Conservation (phyloP, 2,113 vertebrate species). For the Campylomormyrus numenius region DNA sequence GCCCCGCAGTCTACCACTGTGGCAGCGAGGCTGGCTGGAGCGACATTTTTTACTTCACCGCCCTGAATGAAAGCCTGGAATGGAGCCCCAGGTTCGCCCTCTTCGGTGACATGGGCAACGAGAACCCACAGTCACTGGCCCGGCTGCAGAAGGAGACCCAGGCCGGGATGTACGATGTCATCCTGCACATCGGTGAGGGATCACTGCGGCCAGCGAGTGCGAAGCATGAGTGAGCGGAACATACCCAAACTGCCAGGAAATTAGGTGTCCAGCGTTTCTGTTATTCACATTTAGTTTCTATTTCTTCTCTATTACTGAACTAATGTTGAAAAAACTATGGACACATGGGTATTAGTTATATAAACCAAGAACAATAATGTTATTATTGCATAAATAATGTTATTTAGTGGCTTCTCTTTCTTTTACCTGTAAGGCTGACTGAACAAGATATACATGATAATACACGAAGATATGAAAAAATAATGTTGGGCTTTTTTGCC, state of each 20-base stretch:
- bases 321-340: background rate
- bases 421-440: background rate
- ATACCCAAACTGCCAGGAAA: background rate
- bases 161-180: slow-evolving; percentile 65
- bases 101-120: slow-evolving; percentile 77
- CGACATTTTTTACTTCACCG: slow-evolving; percentile 63
- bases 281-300: slow-evolving; percentile 6
- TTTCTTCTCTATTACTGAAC: slow-evolving; percentile 26
- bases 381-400: background rate
- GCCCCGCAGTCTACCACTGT: slow-evolving; percentile 63
- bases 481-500: slow-evolving; percentile 13
- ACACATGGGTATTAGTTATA: background rate
- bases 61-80: slow-evolving; percentile 54
- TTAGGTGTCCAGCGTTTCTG: background rate
- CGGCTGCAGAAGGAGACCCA: slow-evolving; percentile 71
- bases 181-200: slow-evolving; percentile 75
- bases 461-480: background rate
- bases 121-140: slow-evolving; percentile 76
- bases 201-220: background rate
- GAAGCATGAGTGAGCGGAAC: background rate
- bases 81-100: slow-evolving; percentile 75
- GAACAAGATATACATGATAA: background rate
- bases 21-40: slow-evolving; percentile 75
- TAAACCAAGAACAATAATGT: background rate
- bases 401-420: background rate